phyloP scores from a whole-genome alignment of 2,113 vertebrate species.

The Apus apus region DNA sequence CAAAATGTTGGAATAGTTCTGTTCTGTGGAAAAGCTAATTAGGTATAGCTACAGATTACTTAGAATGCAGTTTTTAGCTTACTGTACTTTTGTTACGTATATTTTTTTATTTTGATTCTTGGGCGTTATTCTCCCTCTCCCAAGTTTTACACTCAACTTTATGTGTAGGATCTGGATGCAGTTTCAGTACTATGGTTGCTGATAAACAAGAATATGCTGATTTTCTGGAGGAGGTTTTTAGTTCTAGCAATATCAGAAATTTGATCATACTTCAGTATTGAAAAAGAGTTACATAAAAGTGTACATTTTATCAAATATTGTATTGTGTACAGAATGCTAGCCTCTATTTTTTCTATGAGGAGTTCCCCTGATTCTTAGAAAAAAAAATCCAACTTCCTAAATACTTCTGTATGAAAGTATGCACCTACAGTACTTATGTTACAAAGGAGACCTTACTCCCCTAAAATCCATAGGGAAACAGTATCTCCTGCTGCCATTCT shows the following conservation, averaged over 20 bases:
- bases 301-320: not conserved
- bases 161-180: not conserved
- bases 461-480: not conserved
- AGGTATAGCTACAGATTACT: not conserved
- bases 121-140: not conserved
- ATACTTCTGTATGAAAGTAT: not conserved
- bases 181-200: rapidly evolving
- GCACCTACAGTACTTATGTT: not conserved
- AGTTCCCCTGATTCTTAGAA: not conserved
- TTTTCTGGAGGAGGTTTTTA: not conserved
- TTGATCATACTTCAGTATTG: not conserved
- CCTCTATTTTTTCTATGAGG: not conserved
- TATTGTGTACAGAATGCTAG: not conserved
- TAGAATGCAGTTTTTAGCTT: not conserved
- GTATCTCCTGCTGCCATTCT: not conserved
- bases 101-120: not conserved
- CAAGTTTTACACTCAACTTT: not conserved
- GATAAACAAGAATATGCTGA: not conserved
- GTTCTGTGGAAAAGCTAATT: not conserved
- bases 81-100: not conserved
- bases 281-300: not conserved
- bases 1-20: not conserved
- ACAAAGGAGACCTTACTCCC: not conserved
- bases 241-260: not conserved
- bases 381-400: not conserved